These are phyloP conservation scores for Drosophila simulans DNA, from an alignment of 1,140 invertebrate species.

Conservation along the genomic window DNA sequence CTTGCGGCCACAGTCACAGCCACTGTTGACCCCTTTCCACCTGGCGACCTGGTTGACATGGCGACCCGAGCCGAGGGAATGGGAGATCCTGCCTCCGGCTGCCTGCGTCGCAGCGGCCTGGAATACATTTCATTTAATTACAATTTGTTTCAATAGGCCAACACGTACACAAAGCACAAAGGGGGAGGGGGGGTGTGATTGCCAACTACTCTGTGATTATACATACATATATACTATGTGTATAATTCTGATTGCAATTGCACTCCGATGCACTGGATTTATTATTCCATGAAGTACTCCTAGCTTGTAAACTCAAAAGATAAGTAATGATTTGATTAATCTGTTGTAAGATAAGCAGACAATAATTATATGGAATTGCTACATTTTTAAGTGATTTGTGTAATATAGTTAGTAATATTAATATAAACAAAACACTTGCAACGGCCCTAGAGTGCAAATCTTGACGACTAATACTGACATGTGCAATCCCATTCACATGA, in stretches of 20 bases:
- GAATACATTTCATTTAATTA: slow-evolving; percentile 73
- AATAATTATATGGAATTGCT: background rate
- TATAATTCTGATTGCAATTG: background rate
- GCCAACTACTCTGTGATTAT: slow-evolving; percentile 6
- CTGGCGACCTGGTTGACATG: slow-evolving; percentile 50
- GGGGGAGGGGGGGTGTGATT: no score
- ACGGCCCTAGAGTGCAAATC: slow-evolving; percentile 32
- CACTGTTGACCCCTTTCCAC: slow-evolving; percentile 2
- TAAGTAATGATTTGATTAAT: background rate
- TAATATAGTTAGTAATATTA: no score
- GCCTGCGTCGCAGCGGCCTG: slow-evolving; percentile 11
- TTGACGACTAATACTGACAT: slow-evolving; percentile 68
- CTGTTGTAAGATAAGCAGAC: no score
- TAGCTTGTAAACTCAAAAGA: background rate
- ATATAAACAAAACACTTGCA: background rate
- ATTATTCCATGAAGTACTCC: background rate
- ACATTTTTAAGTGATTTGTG: no score
- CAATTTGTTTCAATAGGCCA: slow-evolving; percentile 56
- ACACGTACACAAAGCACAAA: background rate
- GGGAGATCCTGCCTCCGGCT: slow-evolving; percentile 23
- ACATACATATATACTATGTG: background rate
- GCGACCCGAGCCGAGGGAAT: slow-evolving; percentile 28
- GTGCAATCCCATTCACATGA: slow-evolving; percentile 40
- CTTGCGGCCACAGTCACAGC: slow-evolving; percentile 44
- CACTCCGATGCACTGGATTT: slow-evolving; percentile 29